A percentile compares a stretch with the other conserved stretches of the same genome.
Evolutionary conservation across 1,140 invertebrate genomes (phyloP).

Genomic region (Lineus longissimus): DNA sequence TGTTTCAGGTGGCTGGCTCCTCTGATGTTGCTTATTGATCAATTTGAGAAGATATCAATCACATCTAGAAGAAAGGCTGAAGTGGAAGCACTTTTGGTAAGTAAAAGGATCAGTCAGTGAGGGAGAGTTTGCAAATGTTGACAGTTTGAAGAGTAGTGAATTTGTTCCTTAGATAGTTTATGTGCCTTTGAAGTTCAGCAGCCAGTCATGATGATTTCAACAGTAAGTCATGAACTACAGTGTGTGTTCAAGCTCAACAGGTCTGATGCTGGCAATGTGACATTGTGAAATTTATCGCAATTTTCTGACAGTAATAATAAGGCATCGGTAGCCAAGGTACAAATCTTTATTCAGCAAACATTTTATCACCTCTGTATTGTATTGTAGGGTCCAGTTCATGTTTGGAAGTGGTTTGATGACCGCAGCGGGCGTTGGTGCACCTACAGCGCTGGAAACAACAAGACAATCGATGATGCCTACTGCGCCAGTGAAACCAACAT

Average conservation of each 20-base stretch:
- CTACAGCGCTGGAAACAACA: constrained; percentile 72
- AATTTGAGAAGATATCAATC: constrained; percentile 75
- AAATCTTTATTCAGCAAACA: too few relatives aligned
- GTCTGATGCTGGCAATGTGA: too few relatives aligned
- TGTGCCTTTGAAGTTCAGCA: too few relatives aligned
- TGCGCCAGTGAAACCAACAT: constrained; percentile 71
- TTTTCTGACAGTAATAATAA: too few relatives aligned
- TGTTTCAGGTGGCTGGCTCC: constrained; percentile 73
- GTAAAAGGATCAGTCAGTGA: constrained; percentile 14
- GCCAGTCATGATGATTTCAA: background rate
- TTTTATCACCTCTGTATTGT: too few relatives aligned
- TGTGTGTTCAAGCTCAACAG: too few relatives aligned
- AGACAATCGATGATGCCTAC: constrained; percentile 79
- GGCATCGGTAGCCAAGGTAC: too few relatives aligned
- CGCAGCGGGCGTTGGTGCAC: constrained; percentile 75
- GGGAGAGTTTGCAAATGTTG: too few relatives aligned
- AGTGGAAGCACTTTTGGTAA: constrained; percentile 64
- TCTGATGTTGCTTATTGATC: constrained; percentile 72
- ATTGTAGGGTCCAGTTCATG: constrained; percentile 58
- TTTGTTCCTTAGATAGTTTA: too few relatives aligned
- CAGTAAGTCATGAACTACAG: too few relatives aligned
- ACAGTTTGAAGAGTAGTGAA: too few relatives aligned
- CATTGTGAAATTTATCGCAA: too few relatives aligned
- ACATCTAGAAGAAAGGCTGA: constrained; percentile 67
- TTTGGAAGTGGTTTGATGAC: constrained; percentile 86